phyloP scores from a whole-genome alignment of 2,888 invertebrate species.

The Fissipunctia ypsillon region DNA sequence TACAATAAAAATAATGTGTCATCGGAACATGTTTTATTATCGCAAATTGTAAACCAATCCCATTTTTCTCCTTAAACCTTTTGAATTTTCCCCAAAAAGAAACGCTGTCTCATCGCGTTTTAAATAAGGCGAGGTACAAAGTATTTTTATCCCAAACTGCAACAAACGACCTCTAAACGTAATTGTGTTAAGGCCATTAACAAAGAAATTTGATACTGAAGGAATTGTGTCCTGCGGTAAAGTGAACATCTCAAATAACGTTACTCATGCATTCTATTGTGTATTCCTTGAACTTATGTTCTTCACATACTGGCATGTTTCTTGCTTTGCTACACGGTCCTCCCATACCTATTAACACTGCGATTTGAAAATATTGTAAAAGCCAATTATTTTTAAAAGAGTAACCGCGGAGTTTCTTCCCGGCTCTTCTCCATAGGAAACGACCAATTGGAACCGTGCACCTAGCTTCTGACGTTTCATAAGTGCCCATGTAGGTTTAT shows the following conservation, averaged over 20 bases:
- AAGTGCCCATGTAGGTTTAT: background rate
- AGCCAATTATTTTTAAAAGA: background rate
- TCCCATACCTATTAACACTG: background rate
- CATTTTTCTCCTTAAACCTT: background rate
- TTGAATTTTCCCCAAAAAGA: background rate
- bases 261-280: slow-evolving; percentile 18
- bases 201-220: slow-evolving; percentile 50
- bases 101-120: slow-evolving; percentile 5
- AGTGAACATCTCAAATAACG: slow-evolving; percentile 38
- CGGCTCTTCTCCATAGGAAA: background rate
- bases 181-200: slow-evolving; percentile 56
- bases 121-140: background rate
- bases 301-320: background rate
- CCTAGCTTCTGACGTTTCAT: background rate
- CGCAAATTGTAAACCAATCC: background rate
- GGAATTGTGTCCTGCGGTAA: slow-evolving; percentile 54
- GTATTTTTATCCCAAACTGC: slow-evolving; percentile 51
- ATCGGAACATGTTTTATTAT: background rate
- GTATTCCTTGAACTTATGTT: background rate
- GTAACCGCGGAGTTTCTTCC: background rate
- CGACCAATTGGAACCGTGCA: background rate
- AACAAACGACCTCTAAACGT: slow-evolving; percentile 50
- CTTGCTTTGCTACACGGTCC: too few species aligned
- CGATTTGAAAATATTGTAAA: background rate
- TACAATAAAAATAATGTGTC: slow-evolving; percentile 5